Percentiles rank a stretch among this genome's conserved stretches.
Conservation (phyloP, 1,140 invertebrate genomes). For the Diabrotica virgifera region DNA sequence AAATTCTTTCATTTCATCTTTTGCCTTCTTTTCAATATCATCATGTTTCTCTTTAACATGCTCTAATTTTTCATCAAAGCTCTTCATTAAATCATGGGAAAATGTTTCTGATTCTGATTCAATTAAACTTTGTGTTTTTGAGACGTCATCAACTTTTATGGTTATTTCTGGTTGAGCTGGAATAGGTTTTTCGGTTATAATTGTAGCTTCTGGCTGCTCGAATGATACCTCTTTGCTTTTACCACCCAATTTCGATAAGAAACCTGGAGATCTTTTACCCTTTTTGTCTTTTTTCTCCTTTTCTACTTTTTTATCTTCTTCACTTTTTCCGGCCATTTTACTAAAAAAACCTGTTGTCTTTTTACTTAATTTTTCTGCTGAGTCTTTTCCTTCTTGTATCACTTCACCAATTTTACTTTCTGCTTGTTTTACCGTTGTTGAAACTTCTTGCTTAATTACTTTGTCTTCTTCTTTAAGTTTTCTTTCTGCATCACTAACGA, state of each 20-base stretch:
- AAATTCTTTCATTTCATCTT: not conserved
- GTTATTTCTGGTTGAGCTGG: not conserved
- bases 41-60: conserved; percentile 16
- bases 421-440: conserved; percentile 24
- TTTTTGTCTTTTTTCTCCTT: conserved; percentile 12
- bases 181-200: not conserved
- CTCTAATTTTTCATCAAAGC: conserved; percentile 29
- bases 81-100: conserved; percentile 26
- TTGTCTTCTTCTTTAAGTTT: not conserved
- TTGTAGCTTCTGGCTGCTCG: not conserved
- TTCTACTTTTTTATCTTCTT: conserved; percentile 12
- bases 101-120: conserved; percentile 13
- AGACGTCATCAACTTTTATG: not conserved
- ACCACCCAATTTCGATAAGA: conserved; percentile 21
- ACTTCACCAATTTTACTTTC: conserved; percentile 17
- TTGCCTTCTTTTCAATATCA: not conserved
- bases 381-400: conserved; percentile 8
- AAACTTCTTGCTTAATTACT: not conserved
- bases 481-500: not conserved
- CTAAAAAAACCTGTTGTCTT: conserved; percentile 7
- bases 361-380: conserved; percentile 4
- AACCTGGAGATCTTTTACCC: conserved; percentile 14
- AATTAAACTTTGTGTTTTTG: not conserved
- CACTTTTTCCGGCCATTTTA: conserved; percentile 3
- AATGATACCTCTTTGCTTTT: conserved; percentile 6